A percentile compares a stretch with the other conserved stretches of the same genome.
These are phyloP conservation scores for Apistogramma diplotaenia DNA, from an alignment of 2,113 vertebrate genomes.

Conservation along the genomic window DNA sequence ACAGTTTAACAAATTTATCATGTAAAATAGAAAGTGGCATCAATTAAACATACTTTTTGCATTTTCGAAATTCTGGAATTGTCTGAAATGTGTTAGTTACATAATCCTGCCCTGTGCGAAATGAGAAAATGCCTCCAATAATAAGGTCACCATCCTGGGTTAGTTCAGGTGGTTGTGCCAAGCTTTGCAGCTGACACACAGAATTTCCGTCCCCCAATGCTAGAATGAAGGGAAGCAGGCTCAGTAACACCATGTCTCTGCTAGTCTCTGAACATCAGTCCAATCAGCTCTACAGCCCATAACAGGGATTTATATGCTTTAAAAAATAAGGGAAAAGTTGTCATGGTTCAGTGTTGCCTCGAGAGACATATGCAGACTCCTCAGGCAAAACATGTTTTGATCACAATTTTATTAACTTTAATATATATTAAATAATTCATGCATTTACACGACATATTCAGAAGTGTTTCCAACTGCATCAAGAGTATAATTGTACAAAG, in stretches of 20 bases:
- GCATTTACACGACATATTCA: not conserved
- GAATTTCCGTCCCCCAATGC: constrained; percentile 37
- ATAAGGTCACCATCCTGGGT: constrained; percentile 68
- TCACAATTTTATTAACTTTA: not conserved
- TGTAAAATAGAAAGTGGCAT: not conserved
- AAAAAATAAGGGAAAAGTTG: constrained; percentile 5
- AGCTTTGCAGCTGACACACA: constrained; percentile 51
- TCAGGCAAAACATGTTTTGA: not conserved
- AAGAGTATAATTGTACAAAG: not conserved
- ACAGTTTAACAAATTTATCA: not conserved
- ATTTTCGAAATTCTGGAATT: constrained; percentile 66
- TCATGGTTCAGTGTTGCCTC: constrained; percentile 24
- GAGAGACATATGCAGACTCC: constrained; percentile 31
- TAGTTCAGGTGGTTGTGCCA: constrained; percentile 60
- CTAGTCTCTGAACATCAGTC: not conserved
- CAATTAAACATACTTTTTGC: constrained; percentile 69
- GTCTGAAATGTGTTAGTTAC: constrained; percentile 64
- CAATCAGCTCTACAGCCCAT: not conserved
- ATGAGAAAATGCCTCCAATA: constrained; percentile 80
- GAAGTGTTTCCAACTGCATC: not conserved
- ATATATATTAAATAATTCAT: not conserved
- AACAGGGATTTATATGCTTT: constrained; percentile 43
- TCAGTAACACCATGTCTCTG: constrained; percentile 42
- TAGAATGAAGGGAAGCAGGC: constrained; percentile 47
- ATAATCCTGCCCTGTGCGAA: constrained; percentile 72